A percentile compares a stretch with the other conserved stretches of the same genome.
These are phyloP conservation scores for Sapayoa aenigma DNA, from an alignment of 2,113 vertebrate species.

Conservation along the genomic window DNA sequence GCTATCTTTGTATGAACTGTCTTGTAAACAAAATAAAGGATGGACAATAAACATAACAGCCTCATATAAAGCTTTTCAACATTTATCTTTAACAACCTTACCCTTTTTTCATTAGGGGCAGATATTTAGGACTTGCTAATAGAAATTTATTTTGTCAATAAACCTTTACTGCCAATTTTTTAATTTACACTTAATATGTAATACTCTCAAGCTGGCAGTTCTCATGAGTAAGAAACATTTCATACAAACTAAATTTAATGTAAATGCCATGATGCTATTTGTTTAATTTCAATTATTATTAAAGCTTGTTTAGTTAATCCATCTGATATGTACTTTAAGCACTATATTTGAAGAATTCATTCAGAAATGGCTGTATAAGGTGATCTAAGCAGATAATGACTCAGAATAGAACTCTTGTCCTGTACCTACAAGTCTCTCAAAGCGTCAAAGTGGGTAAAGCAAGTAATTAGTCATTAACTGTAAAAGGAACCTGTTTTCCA, in stretches of 20 bases:
- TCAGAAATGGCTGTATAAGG: background rate
- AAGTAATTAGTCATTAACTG: background rate
- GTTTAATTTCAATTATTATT: background rate
- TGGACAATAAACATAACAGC: background rate
- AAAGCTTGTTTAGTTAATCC: background rate
- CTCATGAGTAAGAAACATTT: background rate
- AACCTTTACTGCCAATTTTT: background rate
- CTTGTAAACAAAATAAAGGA: background rate
- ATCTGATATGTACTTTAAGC: background rate
- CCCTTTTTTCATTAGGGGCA: background rate
- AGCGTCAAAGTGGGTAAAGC: background rate
- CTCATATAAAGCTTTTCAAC: background rate
- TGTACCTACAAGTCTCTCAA: background rate
- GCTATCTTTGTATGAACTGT: background rate
- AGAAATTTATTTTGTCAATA: conserved; percentile 23
- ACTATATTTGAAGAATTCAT: background rate
- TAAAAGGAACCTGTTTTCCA: background rate
- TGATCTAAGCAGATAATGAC: background rate
- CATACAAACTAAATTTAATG: background rate
- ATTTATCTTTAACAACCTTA: background rate
- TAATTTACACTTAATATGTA: background rate
- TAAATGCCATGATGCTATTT: background rate
- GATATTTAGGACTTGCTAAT: conserved; percentile 8
- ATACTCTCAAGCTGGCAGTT: background rate
- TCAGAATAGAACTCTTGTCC: background rate